A percentile compares a stretch with the other conserved stretches of the same genome.
Evolutionary conservation across 2,113 vertebrate genomes (phyloP).

Genomic region (Chaenogobius annularis): DNA sequence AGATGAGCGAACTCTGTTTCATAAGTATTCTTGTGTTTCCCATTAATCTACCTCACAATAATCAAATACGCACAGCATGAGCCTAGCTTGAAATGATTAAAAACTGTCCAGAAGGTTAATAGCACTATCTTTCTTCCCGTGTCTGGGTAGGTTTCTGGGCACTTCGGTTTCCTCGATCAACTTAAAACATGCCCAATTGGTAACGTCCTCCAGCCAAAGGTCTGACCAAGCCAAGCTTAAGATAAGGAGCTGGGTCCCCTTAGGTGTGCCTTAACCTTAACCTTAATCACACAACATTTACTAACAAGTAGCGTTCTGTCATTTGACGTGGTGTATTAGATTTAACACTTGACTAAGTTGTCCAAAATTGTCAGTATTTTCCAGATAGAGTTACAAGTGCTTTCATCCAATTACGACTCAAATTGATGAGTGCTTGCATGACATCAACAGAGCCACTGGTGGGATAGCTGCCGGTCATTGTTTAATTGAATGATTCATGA

Average conservation of each 20-base stretch:
- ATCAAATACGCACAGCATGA: not conserved
- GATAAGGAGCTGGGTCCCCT: too few species aligned
- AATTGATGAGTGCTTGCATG: not conserved
- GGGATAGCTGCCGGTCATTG: slow-evolving; percentile 45
- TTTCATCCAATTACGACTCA: not conserved
- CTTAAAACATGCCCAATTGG: too few species aligned
- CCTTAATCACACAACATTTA: too few species aligned
- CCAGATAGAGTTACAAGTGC: not conserved
- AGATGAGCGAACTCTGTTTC: too few species aligned
- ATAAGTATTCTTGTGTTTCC: not conserved
- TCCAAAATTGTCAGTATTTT: not conserved
- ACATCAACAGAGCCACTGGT: slow-evolving; percentile 11
- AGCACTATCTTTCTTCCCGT: too few species aligned
- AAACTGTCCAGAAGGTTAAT: too few species aligned
- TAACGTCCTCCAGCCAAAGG: too few species aligned
- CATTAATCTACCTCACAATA: not conserved
- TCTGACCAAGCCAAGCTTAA: too few species aligned
- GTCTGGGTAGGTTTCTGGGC: too few species aligned
- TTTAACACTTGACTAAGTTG: not conserved
- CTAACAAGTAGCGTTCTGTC: not conserved
- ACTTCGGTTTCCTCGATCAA: too few species aligned
- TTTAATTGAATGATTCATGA: slow-evolving; percentile 59
- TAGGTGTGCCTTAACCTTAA: too few species aligned
- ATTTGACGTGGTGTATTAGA: not conserved
- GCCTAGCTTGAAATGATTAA: not conserved